These are phyloP conservation scores for Atlantisia rogersi DNA, from an alignment of 2,113 vertebrate genomes.

Conservation along the genomic window DNA sequence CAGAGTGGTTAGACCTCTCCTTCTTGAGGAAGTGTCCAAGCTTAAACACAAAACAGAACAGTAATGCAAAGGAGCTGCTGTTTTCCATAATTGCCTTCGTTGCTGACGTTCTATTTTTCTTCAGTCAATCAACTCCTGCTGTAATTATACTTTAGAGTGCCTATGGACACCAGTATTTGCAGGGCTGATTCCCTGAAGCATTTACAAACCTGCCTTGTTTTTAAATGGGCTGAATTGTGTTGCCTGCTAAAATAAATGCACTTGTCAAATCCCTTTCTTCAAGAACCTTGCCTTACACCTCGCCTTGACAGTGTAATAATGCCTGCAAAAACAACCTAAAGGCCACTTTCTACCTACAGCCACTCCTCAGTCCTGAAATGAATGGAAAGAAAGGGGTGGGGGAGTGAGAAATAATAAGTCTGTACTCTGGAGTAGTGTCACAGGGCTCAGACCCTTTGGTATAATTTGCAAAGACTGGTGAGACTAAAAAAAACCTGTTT, in stretches of 20 bases:
- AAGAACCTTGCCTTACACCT: slow-evolving; percentile 28
- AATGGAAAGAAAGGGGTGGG: not conserved
- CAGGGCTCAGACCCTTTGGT: not conserved
- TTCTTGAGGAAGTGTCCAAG: not conserved
- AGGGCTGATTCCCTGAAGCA: not conserved
- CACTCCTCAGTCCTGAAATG: not conserved
- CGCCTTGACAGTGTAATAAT: not conserved
- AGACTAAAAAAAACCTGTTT: not conserved
- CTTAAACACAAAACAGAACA: not conserved
- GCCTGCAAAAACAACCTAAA: slow-evolving; percentile 28
- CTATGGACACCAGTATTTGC: not conserved
- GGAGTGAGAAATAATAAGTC: not conserved
- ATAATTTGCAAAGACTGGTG: not conserved
- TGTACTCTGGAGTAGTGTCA: not conserved
- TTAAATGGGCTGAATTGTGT: not conserved
- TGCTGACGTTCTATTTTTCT: slow-evolving; percentile 14
- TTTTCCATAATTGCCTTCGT: not conserved
- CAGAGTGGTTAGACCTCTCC: not conserved
- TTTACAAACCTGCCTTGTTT: not conserved
- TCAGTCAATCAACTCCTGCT: slow-evolving; percentile 60
- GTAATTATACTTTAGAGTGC: slow-evolving; percentile 37
- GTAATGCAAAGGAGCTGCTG: not conserved
- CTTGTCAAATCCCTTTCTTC: slow-evolving; percentile 43
- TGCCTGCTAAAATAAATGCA: slow-evolving; percentile 14
- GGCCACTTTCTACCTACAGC: not conserved